phyloP scores from a whole-genome alignment of 2,888 invertebrate genomes.

The Dorcus hopei region DNA sequence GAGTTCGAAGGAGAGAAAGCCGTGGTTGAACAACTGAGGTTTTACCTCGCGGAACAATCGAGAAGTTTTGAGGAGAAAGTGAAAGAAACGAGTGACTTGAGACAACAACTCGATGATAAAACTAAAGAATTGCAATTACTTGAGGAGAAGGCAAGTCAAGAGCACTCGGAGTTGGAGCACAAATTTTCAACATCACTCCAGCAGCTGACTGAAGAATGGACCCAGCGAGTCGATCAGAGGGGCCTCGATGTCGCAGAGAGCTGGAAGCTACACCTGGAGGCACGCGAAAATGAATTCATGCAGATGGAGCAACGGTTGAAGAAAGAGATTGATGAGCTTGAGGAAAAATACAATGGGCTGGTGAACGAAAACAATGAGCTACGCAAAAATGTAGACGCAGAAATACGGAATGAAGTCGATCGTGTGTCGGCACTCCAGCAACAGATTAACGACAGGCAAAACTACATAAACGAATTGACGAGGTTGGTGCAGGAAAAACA shows the following conservation, averaged over 20 bases:
- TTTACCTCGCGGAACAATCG: background rate
- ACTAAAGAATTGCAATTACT: constrained; percentile 32
- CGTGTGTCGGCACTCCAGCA: constrained; percentile 42
- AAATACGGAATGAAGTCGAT: constrained; percentile 46
- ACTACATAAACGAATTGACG: constrained; percentile 38
- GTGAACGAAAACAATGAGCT: constrained; percentile 47
- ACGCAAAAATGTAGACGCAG: constrained; percentile 45
- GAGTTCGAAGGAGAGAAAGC: too few species aligned
- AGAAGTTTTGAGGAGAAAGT: constrained; percentile 9
- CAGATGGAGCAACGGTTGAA: constrained; percentile 53
- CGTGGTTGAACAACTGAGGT: too few species aligned
- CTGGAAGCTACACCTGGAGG: constrained; percentile 67
- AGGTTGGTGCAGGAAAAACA: constrained; percentile 34
- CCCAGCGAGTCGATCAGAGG: constrained; percentile 61
- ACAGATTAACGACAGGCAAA: constrained; percentile 40
- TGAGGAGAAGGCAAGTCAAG: constrained; percentile 32
- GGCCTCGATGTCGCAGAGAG: constrained; percentile 67
- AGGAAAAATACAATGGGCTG: constrained; percentile 45
- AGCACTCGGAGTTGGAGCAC: constrained; percentile 45
- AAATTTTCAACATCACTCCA: constrained; percentile 32
- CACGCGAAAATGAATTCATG: constrained; percentile 61
- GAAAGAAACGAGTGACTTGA: constrained; percentile 1
- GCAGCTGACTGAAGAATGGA: constrained; percentile 46
- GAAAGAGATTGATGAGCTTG: constrained; percentile 53
- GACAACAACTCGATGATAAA: constrained; percentile 9